Conservation (phyloP, 2,888 invertebrate genomes). For the Acrobasis suavella region DNA sequence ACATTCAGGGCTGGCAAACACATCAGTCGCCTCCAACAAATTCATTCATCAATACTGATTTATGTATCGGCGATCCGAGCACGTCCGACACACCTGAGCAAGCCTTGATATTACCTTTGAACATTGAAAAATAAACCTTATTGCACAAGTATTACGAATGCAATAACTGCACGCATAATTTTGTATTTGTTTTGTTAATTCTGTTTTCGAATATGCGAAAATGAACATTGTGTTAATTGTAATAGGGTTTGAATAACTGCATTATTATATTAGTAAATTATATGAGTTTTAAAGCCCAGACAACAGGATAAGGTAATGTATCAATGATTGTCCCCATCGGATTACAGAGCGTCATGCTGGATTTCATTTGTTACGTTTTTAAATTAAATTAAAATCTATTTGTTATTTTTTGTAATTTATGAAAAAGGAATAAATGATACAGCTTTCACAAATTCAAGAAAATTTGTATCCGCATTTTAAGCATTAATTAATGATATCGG, state of each 20-base stretch:
- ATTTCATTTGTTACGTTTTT: background rate
- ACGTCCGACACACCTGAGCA: constrained; percentile 30
- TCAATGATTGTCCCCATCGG: background rate
- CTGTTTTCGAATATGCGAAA: background rate
- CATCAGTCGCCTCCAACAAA: constrained; percentile 30
- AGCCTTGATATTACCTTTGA: background rate
- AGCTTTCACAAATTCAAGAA: no score
- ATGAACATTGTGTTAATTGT: background rate
- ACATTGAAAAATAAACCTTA: constrained; percentile 4
- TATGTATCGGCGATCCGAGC: constrained; percentile 28
- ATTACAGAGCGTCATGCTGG: background rate
- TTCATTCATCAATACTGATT: constrained; percentile 37
- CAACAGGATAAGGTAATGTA: background rate
- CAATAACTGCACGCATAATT: background rate
- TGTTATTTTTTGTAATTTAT: no score
- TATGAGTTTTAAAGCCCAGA: background rate
- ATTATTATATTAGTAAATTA: background rate
- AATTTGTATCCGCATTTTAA: no score
- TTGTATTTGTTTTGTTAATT: background rate
- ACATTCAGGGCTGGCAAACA: constrained; percentile 14
- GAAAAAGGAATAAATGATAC: no score
- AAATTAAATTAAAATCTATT: no score
- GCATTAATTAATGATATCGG: no score
- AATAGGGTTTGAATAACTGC: background rate
- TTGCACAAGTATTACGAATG: background rate